Base-by-base conservation (phyloP, 2,797 vertebrate genomes). In the Gymnoscopelus braueri region DNA sequence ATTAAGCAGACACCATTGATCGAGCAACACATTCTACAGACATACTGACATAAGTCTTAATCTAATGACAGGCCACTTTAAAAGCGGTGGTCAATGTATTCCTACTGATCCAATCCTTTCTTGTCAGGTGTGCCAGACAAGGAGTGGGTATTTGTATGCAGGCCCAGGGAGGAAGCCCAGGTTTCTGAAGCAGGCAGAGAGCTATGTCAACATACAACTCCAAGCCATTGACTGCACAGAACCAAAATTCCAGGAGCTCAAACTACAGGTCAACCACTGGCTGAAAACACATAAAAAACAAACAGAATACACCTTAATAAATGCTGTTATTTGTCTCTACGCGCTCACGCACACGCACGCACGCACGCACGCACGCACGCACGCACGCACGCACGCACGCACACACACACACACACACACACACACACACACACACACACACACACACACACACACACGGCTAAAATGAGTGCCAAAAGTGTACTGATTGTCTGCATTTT, bases 191-290 rank as follows among this genome's bases (percentile, higher is more conserved):
- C 87, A 92, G 32, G 82, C 96, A 71, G 92, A 96, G 72, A 81
- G 72, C 58, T 93, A 92, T 65, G 74, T 94, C 57, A 90, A 79
- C 72, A 91, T 89, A 74, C 93, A 96, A 77, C 89, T 97, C 26
- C 89, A 90, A 12, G 57, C 78, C 26, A 84, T 95, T 63, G 86
- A 85, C 74, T 49, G 88, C 5, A 63, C 80, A 5, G 79, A 87
- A 10, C 89, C 91, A 12, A 90, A 91, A 14, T 54, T 70, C 5
- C 93, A 94, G 74, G 93, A 96, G 63, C 74, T 93, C 51, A 94
- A 85, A 75, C 91, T 96, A 5, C 95, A 96, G 94, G 94, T 96
- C 53, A 47, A 54, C 39, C 14, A 29, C 54, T 71, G n/a, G 7
- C 26, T 15, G 8, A 60, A 13, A 3, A 29, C 3, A 32, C 3